Evolutionary conservation across 2,797 vertebrate genomes (phyloP).

Genomic region (Xiphorhynchus erythropygius): DNA sequence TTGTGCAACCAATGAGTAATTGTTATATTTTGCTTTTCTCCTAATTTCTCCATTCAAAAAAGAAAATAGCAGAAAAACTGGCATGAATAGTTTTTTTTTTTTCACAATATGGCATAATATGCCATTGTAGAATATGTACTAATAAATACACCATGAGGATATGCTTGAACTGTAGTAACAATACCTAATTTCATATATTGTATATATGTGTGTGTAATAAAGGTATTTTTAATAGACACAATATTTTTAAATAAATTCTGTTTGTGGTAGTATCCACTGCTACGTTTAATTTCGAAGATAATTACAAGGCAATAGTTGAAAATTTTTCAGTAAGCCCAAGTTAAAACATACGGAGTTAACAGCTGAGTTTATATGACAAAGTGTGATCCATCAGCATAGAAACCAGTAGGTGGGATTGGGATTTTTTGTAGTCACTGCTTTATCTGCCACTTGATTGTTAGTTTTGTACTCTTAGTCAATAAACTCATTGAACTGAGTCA

Average conservation of each 20-base stretch:
- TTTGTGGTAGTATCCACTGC: neutral
- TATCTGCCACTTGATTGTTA: neutral
- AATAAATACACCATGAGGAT: neutral
- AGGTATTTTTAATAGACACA: neutral
- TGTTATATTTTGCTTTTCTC: neutral
- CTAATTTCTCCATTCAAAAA: neutral
- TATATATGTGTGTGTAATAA: neutral
- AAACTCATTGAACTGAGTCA: slow-evolving; percentile 37
- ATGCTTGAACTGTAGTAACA: neutral
- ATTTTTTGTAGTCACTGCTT: neutral
- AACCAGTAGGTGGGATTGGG: neutral
- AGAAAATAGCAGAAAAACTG: neutral
- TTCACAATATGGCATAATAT: neutral
- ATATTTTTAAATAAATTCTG: neutral
- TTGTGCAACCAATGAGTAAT: neutral
- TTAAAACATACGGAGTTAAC: neutral
- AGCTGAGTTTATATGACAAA: neutral
- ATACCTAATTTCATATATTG: neutral
- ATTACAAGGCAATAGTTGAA: neutral
- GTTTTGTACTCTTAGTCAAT: neutral
- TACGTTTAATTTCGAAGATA: neutral
- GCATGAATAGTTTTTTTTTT: neutral
- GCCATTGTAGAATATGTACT: neutral
- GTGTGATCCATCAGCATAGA: neutral
- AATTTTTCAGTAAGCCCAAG: neutral